A percentile compares a stretch with the other conserved stretches of the same genome.
phyloP scores from a whole-genome alignment of 2,113 vertebrate species.

The Vombatus ursinus region DNA sequence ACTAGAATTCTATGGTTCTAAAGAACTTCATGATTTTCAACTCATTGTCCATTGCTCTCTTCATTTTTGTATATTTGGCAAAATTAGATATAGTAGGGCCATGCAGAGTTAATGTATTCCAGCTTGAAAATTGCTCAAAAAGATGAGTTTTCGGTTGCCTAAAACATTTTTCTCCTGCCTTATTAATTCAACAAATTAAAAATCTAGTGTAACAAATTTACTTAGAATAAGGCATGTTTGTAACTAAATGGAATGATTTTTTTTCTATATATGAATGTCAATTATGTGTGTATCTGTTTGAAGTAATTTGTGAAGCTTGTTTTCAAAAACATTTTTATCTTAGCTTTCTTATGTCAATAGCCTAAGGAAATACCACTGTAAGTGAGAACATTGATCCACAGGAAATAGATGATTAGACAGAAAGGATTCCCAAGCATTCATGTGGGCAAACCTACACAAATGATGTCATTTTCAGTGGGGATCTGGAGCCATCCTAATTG shows the following conservation, averaged over 20 bases:
- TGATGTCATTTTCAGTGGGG: conserved; percentile 46
- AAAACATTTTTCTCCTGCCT: background rate
- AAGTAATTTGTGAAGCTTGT: conserved; percentile 53
- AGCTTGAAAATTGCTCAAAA: background rate
- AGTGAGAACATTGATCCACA: conserved; percentile 30
- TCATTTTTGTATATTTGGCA: background rate
- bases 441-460: conserved; percentile 43
- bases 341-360: conserved; percentile 40
- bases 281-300: background rate
- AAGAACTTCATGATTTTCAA: background rate
- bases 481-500: background rate
- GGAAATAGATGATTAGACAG: conserved; percentile 32
- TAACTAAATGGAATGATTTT: conserved; percentile 29
- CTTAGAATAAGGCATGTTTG: background rate
- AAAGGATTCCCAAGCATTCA: background rate
- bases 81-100: background rate
- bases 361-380: conserved; percentile 27
- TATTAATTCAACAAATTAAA: conserved; percentile 9
- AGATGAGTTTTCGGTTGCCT: background rate
- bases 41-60: background rate
- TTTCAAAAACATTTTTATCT: conserved; percentile 40
- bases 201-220: background rate
- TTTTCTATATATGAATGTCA: background rate
- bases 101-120: background rate
- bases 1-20: background rate